Percentiles rank a stretch among this genome's conserved stretches.
Evolutionary conservation across 2,888 invertebrate species (phyloP).

Genomic region (Agelastica alni): DNA sequence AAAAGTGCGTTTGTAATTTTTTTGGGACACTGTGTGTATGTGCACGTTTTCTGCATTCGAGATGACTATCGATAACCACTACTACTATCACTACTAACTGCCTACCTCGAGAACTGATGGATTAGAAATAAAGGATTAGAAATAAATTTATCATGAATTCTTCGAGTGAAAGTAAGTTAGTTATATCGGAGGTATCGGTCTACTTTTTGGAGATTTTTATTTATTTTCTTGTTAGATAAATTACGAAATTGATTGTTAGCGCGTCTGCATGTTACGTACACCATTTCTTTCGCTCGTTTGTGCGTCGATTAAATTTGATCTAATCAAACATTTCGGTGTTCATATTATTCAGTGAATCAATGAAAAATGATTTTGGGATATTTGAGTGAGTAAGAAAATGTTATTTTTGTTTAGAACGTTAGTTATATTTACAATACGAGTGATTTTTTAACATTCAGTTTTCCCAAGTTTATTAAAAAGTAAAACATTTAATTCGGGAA

Average conservation of each 20-base stretch:
- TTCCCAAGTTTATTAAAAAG: neutral
- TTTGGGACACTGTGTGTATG: neutral
- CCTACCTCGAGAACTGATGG: conserved; percentile 11
- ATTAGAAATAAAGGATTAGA: conserved; percentile 13
- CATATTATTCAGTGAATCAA: neutral
- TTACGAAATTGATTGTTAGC: conserved; percentile 16
- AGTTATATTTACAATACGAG: too few relatives aligned
- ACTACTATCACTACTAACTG: neutral
- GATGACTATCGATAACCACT: conserved; percentile 9
- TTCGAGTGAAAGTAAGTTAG: conserved; percentile 25
- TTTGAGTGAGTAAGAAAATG: neutral
- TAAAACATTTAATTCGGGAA: too few relatives aligned
- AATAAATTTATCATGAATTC: conserved; percentile 24
- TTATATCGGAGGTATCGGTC: conserved; percentile 20
- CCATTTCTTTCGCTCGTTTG: neutral
- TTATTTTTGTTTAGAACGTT: neutral
- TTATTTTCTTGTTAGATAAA: conserved; percentile 20
- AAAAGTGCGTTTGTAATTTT: neutral
- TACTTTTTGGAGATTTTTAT: conserved; percentile 19
- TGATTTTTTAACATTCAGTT: neutral
- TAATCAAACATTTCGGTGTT: neutral
- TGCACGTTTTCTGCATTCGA: conserved; percentile 2
- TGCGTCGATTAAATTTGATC: neutral
- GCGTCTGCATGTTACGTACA: conserved; percentile 9
- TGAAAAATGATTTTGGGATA: neutral